Percentiles rank a stretch among this genome's conserved stretches.
phyloP scores from a whole-genome alignment of 2,113 vertebrate genomes.

The Lipotes vexillifer region DNA sequence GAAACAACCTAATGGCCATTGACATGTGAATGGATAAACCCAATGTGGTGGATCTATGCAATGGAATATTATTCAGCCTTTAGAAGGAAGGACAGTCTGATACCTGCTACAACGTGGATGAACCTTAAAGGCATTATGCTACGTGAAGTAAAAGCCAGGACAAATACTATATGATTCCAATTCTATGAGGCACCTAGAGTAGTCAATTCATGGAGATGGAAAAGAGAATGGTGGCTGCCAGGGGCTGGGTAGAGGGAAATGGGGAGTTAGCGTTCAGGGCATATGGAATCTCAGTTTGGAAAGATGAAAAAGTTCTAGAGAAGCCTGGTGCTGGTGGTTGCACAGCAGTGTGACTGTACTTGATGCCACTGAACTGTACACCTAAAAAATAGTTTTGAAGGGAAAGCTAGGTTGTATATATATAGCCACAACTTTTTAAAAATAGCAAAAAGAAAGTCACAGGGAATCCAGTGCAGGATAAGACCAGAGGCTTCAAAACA shows the following conservation, averaged over 20 bases:
- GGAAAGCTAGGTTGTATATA: not conserved
- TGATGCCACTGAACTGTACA: not conserved
- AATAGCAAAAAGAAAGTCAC: not conserved
- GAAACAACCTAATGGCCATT: not conserved
- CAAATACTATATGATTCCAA: too few relatives aligned
- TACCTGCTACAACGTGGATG: too few relatives aligned
- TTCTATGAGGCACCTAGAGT: too few relatives aligned
- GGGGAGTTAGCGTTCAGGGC: too few relatives aligned
- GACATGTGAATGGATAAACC: not conserved
- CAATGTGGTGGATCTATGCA: fast-evolving
- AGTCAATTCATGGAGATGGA: too few relatives aligned
- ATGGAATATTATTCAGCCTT: not conserved
- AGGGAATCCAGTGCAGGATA: not conserved
- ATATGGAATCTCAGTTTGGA: not conserved
- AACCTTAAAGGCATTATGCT: too few relatives aligned
- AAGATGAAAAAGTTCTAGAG: not conserved
- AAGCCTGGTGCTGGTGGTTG: not conserved
- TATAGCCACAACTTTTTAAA: not conserved
- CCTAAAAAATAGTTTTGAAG: not conserved
- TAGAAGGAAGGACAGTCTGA: not conserved
- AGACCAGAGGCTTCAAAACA: not conserved
- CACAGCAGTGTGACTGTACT: fast-evolving
- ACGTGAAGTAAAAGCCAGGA: too few relatives aligned
- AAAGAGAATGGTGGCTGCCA: too few relatives aligned
- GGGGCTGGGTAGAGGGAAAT: too few relatives aligned